These are phyloP conservation scores for Ailurus styani DNA, from an alignment of 2,113 vertebrate genomes.

Conservation along the genomic window DNA sequence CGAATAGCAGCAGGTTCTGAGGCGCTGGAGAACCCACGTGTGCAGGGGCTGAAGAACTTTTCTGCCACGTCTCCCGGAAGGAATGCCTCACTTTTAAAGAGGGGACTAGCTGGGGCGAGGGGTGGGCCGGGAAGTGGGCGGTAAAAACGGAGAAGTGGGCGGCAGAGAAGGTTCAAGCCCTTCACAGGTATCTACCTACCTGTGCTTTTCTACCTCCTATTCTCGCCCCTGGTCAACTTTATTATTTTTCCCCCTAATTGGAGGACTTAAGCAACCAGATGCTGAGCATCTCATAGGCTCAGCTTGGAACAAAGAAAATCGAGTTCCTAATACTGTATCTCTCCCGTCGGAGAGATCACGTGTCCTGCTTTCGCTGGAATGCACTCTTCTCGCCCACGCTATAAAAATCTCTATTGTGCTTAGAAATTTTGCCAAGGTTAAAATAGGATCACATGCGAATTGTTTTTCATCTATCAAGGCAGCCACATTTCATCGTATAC, in stretches of 20 bases:
- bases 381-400: constrained; percentile 68
- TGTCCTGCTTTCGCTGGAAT: constrained; percentile 61
- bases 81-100: constrained; percentile 1
- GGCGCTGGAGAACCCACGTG: constrained; percentile 51
- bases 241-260: not conserved
- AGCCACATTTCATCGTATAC: not conserved
- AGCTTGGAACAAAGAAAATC: constrained; percentile 72
- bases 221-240: constrained; percentile 3
- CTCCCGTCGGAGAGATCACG: constrained; percentile 56
- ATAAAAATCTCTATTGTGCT: constrained; percentile 71
- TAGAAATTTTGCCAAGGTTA: constrained; percentile 59
- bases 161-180: not conserved
- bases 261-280: constrained; percentile 25
- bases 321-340: constrained; percentile 62
- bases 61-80: not conserved
- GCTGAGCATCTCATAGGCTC: constrained; percentile 58
- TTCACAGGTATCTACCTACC: not conserved
- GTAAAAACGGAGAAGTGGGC: not conserved
- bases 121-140: not conserved
- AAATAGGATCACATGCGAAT: not conserved
- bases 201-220: not conserved
- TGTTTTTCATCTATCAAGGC: not conserved
- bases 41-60: constrained; percentile 60
- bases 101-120: not conserved
- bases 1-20: constrained; percentile 18